These are phyloP conservation scores for Pteropus rufus DNA, from an alignment of 2,797 vertebrate genomes.

Conservation along the genomic window DNA sequence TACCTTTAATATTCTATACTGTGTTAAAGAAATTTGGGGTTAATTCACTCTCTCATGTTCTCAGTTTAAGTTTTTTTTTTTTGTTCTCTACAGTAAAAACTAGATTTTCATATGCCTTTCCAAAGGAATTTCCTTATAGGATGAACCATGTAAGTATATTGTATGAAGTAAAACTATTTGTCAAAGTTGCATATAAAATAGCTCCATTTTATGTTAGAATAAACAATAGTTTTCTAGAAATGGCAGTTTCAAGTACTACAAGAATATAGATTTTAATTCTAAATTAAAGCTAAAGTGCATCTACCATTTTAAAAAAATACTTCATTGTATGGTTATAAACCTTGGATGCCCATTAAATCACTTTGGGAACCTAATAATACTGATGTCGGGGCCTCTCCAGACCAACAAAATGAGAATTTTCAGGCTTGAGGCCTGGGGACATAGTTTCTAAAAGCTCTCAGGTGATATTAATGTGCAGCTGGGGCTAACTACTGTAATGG, in stretches of 20 bases:
- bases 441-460: neutral
- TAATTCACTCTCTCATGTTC: constrained; percentile 22
- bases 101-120: constrained; percentile 98
- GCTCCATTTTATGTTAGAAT: constrained; percentile 54
- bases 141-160: constrained; percentile 98
- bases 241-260: neutral
- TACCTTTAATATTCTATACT: neutral
- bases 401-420: neutral
- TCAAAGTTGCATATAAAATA: constrained; percentile 25
- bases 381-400: neutral
- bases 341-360: neutral
- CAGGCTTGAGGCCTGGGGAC: neutral
- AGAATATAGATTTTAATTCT: constrained; percentile 11
- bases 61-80: constrained; percentile 52
- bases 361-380: neutral
- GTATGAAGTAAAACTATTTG: constrained; percentile 29
- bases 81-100: constrained; percentile 94
- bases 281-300: neutral
- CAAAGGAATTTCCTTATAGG: constrained; percentile 99
- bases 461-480: neutral
- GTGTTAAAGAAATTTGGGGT: constrained; percentile 26
- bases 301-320: neutral
- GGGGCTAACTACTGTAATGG: neutral
- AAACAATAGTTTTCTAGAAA: constrained; percentile 34
- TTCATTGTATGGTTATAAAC: constrained; percentile 1